Conservation (phyloP, 2,797 vertebrate species). For the Acanthurus lineatus region DNA sequence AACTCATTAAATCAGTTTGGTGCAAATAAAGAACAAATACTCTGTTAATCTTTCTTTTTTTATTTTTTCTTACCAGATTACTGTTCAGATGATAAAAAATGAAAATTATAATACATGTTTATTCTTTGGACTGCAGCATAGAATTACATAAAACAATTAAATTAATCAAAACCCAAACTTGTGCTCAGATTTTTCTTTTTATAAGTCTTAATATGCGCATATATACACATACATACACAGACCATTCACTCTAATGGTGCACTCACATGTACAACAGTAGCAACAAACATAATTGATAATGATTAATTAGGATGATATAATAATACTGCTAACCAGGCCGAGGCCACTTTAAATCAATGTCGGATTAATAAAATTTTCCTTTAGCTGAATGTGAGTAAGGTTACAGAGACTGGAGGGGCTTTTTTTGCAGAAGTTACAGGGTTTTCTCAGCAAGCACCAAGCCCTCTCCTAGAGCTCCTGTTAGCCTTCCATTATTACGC, state of each 20-base stretch:
- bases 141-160: conserved; percentile 85
- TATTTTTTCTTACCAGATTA: conserved; percentile 76
- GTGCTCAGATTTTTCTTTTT: conserved; percentile 83
- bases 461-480: conserved; percentile 22
- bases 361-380: conserved; percentile 4
- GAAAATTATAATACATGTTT: conserved; percentile 88
- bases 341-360: conserved; percentile 35
- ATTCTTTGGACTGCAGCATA: conserved; percentile 96
- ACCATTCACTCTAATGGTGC: conserved; percentile 54
- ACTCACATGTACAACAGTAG: conserved; percentile 64
- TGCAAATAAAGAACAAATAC: conserved; percentile 45
- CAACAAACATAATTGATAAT: conserved; percentile 48
- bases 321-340: conserved; percentile 62
- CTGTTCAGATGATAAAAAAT: conserved; percentile 81
- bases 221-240: conserved; percentile 58
- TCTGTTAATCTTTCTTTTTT: conserved; percentile 63
- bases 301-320: conserved; percentile 44
- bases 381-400: conserved; percentile 31
- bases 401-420: conserved; percentile 15
- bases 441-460: conserved; percentile 54
- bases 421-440: conserved; percentile 31
- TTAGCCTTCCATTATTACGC: conserved; percentile 15
- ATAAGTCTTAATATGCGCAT: conserved; percentile 75
- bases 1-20: no score
- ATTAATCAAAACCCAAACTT: conserved; percentile 86